Evolutionary conservation across 92 coral and sea anemone species (phyloP).

Genomic region (Palythoa grandis): DNA sequence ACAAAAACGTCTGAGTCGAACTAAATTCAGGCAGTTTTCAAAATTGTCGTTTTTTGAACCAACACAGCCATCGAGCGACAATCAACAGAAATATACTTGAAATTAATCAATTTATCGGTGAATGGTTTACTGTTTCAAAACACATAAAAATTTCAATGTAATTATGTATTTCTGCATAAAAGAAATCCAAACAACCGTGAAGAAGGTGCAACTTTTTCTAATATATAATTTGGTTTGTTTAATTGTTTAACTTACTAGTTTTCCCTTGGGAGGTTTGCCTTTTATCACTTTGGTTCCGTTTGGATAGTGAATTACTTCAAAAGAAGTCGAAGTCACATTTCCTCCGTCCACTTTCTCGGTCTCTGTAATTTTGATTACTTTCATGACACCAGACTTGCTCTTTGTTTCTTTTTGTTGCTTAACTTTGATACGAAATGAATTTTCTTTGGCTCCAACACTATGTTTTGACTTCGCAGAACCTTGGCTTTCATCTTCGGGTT

Average conservation of each 20-base stretch:
- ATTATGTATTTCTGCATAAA: not conserved
- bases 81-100: too few species aligned
- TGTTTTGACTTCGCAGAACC: constrained; percentile 25
- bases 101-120: too few species aligned
- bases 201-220: not conserved
- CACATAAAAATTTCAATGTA: too few species aligned
- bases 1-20: too few species aligned
- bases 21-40: too few species aligned
- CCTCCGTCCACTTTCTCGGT: constrained; percentile 36
- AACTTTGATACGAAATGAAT: constrained; percentile 16
- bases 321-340: constrained; percentile 27
- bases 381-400: constrained; percentile 32
- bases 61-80: too few species aligned
- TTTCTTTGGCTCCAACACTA: not conserved
- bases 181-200: not conserved
- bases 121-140: too few species aligned
- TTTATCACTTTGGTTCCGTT: constrained; percentile 36
- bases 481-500: not conserved
- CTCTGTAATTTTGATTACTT: constrained; percentile 24
- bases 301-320: constrained; percentile 33
- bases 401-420: constrained; percentile 29
- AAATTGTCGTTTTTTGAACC: too few species aligned
- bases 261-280: constrained; percentile 27
- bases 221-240: not conserved
- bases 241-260: not conserved